Percentiles rank a stretch among this genome's conserved stretches.
Conservation (phyloP, 2,797 vertebrate genomes). For the Novumbra hubbsi region DNA sequence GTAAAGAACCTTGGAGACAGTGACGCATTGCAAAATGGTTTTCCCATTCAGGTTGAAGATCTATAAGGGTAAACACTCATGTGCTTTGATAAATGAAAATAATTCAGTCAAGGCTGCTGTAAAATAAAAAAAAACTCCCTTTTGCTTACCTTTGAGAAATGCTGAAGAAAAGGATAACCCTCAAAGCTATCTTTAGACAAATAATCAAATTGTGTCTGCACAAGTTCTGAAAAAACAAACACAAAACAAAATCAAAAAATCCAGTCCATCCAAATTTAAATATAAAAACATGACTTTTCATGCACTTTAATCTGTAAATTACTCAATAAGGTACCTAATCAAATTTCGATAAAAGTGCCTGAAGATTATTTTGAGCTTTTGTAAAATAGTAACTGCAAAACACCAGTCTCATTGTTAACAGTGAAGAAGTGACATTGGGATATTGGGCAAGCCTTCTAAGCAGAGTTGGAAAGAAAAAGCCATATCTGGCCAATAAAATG, state of each 20-base stretch:
- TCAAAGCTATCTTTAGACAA: conserved; percentile 26
- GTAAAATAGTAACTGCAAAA: too few relatives aligned
- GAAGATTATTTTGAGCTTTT: too few relatives aligned
- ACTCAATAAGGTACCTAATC: too few relatives aligned
- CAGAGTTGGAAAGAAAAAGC: too few relatives aligned
- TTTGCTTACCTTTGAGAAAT: conserved; percentile 36
- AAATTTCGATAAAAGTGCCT: too few relatives aligned
- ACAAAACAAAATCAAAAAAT: background rate
- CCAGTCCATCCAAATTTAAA: background rate
- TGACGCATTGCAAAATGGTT: background rate
- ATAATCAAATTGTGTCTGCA: conserved; percentile 26
- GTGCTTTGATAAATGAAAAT: too few relatives aligned
- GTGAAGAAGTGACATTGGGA: too few relatives aligned
- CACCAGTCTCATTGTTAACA: too few relatives aligned
- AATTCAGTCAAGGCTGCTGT: background rate
- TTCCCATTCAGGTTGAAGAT: background rate
- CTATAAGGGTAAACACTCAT: too few relatives aligned
- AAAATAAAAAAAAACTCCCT: background rate
- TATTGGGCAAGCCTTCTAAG: too few relatives aligned
- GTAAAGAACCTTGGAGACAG: background rate
- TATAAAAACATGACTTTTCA: background rate
- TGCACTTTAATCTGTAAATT: background rate
- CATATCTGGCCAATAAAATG: too few relatives aligned
- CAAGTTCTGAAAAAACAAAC: conserved; percentile 24
- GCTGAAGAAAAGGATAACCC: conserved; percentile 32